Base-by-base conservation (phyloP, 2,113 vertebrate genomes). In the Pseudopipra pipra region DNA sequence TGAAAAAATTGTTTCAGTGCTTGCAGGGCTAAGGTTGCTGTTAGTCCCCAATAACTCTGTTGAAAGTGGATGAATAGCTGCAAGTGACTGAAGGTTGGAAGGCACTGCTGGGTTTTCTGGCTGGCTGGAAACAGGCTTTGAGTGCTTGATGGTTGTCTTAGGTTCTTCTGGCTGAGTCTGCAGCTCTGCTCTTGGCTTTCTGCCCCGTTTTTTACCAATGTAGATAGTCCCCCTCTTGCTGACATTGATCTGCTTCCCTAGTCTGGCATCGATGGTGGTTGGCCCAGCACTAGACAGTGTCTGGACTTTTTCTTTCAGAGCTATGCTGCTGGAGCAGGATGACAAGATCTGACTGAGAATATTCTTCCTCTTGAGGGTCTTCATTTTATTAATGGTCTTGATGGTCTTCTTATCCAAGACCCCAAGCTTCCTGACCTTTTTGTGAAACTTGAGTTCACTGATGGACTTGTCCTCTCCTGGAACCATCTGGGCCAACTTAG, bases 171-270 rank as follows among this genome's bases (percentile, higher is more conserved):
- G 93, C 86, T 98, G 98, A 96, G 98, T 95, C 68, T 99, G 98
- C 93, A 98, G 98, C 97, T 99, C 98, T 87, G 98, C 96, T 96
- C 99, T 98, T 14, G 99, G 99, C 97, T 99, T 99, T 70, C 99
- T 98, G 81, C 99, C 99, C 97, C 99, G 96, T 97, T 99, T 99
- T 95, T 99, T 99, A 94, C 99, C 99, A 21, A 99, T 99, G 95
- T 99, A 99, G 97, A 99, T 99, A 67, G 99, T 99, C 82, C 99
- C 99, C 81, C 99, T 99, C 95, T 99, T 99, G 98, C 99, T 99
- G 79, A 99, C 99, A 30, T 99, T 99, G 75, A 99, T 99, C 97
- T 99, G 99, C 96, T 99, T 99, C 81, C 99, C 99, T 95, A 99
- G 95, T 93, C 99, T 98, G 81, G 99, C 98, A 93, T 99, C 99